These are phyloP conservation scores for Sphecodes monilicornis DNA, from an alignment of 2,888 invertebrate species.

Conservation along the genomic window DNA sequence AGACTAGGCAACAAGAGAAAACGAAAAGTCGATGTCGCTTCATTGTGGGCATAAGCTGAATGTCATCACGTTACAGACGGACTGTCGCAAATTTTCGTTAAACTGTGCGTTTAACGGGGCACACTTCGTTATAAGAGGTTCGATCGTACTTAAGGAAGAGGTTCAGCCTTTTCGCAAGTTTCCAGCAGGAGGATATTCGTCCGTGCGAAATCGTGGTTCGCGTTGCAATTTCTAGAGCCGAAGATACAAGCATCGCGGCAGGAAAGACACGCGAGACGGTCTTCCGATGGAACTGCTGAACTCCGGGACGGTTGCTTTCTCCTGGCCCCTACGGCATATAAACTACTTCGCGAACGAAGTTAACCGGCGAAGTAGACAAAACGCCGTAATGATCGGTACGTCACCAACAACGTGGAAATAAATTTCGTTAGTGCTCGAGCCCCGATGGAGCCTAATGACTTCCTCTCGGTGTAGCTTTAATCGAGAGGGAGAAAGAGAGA, in stretches of 20 bases:
- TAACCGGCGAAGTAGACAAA: conserved; percentile 44
- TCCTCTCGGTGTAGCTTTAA: conserved; percentile 67
- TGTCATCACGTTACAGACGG: too few species aligned
- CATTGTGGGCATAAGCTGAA: too few species aligned
- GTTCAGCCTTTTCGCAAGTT: background rate
- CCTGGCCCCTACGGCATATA: background rate
- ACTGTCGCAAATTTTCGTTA: too few species aligned
- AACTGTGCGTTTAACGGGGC: too few species aligned
- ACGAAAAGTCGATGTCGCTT: too few species aligned
- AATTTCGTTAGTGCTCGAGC: conserved; percentile 58
- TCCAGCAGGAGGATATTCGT: background rate
- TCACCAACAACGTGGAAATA: conserved; percentile 40
- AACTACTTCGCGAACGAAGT: conserved; percentile 18
- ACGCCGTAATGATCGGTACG: conserved; percentile 22
- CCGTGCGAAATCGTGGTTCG: background rate
- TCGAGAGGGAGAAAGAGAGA: conserved; percentile 22
- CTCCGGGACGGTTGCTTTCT: background rate
- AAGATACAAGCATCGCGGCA: conserved; percentile 1
- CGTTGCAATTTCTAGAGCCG: background rate
- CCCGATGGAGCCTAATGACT: conserved; percentile 63
- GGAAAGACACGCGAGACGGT: conserved; percentile 23
- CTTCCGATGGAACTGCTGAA: background rate
- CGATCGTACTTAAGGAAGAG: too few species aligned
- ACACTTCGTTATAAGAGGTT: background rate
- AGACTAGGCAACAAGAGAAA: too few species aligned